A percentile compares a stretch with the other conserved stretches of the same genome.
phyloP scores from a whole-genome alignment of 92 coral and sea anemone genomes.

The Scolanthus callimorphus region DNA sequence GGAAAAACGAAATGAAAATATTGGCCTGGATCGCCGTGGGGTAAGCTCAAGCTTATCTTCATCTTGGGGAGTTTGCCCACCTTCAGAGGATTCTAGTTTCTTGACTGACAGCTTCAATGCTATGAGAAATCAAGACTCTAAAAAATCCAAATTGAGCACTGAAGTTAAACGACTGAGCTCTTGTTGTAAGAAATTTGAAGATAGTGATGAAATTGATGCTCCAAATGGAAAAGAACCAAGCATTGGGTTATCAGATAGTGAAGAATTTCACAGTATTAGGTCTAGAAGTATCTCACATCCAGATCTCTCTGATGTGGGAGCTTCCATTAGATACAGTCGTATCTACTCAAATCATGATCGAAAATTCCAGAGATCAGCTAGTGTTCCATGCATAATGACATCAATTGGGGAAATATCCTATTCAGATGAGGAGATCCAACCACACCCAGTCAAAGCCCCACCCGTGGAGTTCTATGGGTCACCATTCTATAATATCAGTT shows the following conservation, averaged over 20 bases:
- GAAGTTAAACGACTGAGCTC: constrained; percentile 40
- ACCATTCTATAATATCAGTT: constrained; percentile 46
- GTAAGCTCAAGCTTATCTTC: constrained; percentile 47
- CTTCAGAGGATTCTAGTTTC: constrained; percentile 52
- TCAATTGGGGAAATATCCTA: not conserved
- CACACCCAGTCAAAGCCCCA: too few species aligned
- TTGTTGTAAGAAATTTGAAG: constrained; percentile 62
- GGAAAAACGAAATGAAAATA: constrained; percentile 9
- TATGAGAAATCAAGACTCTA: constrained; percentile 35
- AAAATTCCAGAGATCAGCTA: constrained; percentile 35
- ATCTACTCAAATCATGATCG: not conserved
- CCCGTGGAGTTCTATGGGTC: constrained; percentile 34
- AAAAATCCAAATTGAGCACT: constrained; percentile 14
- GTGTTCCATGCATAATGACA: constrained; percentile 54
- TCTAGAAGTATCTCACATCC: not conserved
- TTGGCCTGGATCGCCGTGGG: not conserved
- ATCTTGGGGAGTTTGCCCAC: constrained; percentile 68
- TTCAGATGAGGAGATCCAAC: not conserved
- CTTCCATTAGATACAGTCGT: too few species aligned
- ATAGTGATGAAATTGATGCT: constrained; percentile 36
- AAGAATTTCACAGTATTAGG: not conserved
- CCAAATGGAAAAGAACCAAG: not conserved
- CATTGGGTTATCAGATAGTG: too few species aligned
- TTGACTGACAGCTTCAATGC: constrained; percentile 58
- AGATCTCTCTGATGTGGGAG: too few species aligned